Base-by-base conservation (phyloP, 2,113 vertebrate genomes). In the Canis aureus region DNA sequence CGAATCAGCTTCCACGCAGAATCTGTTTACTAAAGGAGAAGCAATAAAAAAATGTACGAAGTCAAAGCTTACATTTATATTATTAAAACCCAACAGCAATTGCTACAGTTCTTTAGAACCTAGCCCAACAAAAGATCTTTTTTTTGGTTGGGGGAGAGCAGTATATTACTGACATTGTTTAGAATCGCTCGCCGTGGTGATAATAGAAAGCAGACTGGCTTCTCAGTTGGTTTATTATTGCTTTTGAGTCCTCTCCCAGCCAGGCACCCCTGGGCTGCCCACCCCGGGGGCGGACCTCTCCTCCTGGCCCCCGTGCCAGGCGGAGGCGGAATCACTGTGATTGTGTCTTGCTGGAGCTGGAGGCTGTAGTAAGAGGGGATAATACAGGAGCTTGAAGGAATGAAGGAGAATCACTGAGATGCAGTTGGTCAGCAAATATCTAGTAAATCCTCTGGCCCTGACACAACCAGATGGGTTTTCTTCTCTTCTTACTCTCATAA, bases 381-480 rank as follows among this genome's bases (percentile, higher is more conserved):
- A 25, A 27, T 86, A 71, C 4, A 29, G 2, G 29, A 35, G n/a
- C 53, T 8, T 49, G 60, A 85, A 92, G 23, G 60, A 91, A 86
- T 35, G 8, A 20, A 23, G 86, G 64, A 66, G 53, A 83, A 35
- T 73, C 60, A 53, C 38, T 3, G 71, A 80, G 35, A 22, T 29
- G 66, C 5, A 32, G n/a, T 67, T 67, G 25, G 43, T 96, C 94
- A 96, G 91, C 80, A 92, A 79, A 53, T 89, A 96, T 55, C 60
- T 94, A 76, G 38, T 57, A 91, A 96, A 43, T 97, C 81, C 84
- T 95, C 84, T 96, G 49, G 53, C 66, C 9, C 11, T 76, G 64
- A 79, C 43, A 38, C n/a, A 64, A 74, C 13, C 62, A 93, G 59
- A 92, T 73, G 29, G 43, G n/a, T 67, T 81, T 91, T 87, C 59